These are phyloP conservation scores for Furcifer pardalis DNA, from an alignment of 2,797 vertebrate genomes.

Conservation along the genomic window DNA sequence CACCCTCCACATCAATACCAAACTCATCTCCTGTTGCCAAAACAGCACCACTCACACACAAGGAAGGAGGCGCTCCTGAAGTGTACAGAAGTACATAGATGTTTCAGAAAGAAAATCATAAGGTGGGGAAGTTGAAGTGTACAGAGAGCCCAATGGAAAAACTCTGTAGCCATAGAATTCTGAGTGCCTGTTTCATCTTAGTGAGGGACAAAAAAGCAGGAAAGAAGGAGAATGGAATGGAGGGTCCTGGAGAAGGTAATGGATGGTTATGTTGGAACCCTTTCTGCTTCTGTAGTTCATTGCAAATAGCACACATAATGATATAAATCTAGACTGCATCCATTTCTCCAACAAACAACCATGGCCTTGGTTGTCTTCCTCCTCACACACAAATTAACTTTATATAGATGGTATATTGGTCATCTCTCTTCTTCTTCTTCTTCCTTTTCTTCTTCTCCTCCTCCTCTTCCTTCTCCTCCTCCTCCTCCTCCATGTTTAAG, in stretches of 20 bases:
- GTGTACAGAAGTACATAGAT: background rate
- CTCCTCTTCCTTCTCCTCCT: too few species aligned
- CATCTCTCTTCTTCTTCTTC: too few species aligned
- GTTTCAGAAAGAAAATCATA: background rate
- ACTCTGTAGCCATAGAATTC: background rate
- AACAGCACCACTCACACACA: too few species aligned
- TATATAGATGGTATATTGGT: background rate
- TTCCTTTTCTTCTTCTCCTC: too few species aligned
- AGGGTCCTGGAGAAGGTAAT: background rate
- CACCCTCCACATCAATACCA: too few species aligned
- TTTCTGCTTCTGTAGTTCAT: background rate
- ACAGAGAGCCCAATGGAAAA: background rate
- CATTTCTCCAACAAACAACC: background rate
- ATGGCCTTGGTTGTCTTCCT: background rate
- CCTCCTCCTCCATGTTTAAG: too few species aligned
- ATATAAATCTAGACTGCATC: background rate
- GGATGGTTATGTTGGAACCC: background rate
- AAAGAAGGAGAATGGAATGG: background rate
- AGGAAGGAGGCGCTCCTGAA: background rate
- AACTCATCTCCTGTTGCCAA: too few species aligned
- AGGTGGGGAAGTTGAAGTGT: background rate
- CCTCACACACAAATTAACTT: too few species aligned
- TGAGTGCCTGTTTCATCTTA: background rate
- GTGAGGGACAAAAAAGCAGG: background rate
- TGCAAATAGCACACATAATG: background rate